Conservation (phyloP, 2,113 vertebrate species). For the Vidua chalybeata region DNA sequence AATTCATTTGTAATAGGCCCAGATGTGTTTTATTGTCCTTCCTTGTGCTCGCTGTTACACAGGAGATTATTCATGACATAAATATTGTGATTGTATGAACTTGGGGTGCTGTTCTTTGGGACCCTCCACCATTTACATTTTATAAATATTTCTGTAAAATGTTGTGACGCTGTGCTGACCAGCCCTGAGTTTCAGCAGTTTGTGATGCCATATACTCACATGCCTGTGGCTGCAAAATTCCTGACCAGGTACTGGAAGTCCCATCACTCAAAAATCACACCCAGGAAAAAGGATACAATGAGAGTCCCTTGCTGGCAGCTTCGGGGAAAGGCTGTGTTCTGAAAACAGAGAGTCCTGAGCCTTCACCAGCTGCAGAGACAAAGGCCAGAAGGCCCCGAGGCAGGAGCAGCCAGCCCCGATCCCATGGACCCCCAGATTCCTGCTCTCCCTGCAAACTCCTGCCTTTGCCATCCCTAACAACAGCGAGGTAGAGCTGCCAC, state of each 20-base stretch:
- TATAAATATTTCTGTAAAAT: accelerated
- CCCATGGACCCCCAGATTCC: accelerated
- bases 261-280: accelerated
- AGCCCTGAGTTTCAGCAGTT: neutral
- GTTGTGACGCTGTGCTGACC: accelerated
- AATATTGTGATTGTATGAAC: accelerated
- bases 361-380: neutral
- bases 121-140: neutral
- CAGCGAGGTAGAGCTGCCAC: neutral
- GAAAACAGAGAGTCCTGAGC: accelerated
- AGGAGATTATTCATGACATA: neutral
- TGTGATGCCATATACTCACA: accelerated
- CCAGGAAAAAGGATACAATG: accelerated
- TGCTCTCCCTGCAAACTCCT: accelerated
- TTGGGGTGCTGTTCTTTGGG: neutral
- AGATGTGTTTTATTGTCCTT: neutral
- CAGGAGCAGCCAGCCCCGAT: neutral
- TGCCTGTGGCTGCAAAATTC: neutral
- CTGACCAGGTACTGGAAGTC: accelerated
- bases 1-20: neutral
- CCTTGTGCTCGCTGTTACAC: neutral
- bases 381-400: accelerated
- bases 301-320: neutral
- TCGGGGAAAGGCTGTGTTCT: accelerated
- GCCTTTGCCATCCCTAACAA: accelerated